Evolutionary conservation across 2,797 vertebrate genomes (phyloP), one percentile per base, ranked within the genome.

Genomic region (Phoebastria nigripes): DNA sequence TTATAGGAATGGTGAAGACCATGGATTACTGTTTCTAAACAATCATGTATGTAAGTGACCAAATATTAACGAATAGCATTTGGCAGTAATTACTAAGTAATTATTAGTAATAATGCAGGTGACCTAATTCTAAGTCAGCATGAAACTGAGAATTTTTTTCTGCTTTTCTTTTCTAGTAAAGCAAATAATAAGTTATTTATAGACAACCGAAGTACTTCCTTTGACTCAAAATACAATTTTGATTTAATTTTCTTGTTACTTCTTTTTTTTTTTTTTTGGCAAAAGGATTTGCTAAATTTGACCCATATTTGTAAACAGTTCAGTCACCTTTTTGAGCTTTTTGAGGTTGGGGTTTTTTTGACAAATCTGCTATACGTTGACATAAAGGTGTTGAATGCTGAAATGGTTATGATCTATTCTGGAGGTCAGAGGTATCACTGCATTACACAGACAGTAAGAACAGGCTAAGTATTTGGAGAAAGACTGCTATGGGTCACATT

Each of bases 341-440:
- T 39, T 55, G 8, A 15, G 4, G 3, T 31, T 39, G 26, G 0
- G 15, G 6, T 11, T 4, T 55, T 49, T n/a, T 39, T 52, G 12
- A 8, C 0, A 17, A 28, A 52, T 20, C 15, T 58, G 31, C 33
- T 54, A 9, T 29, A 49, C 2, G 6, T 6, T 42, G 26, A 42
- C 26, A 25, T 25, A 35, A 78, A 59, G 14, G 21, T 49, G 19
- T 33, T 44, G 33, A 55, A 46, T 46, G 12, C 12, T 55, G 33
- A 44, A 54, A 44, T 28, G 18, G 6, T 12, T 69, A 17, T 33
- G 26, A 33, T 11, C n/a, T 47, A 24, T 67, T 51, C 21, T 46
- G 47, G 42, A 54, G 11, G 9, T 47, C 31, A 62, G 39, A 84
- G 12, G 3, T 12, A 47, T 26, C 12, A 22, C 21, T 42, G 4